These are phyloP conservation scores for Lamellibrachia columna DNA, from an alignment of 2,888 invertebrate species.

Conservation along the genomic window DNA sequence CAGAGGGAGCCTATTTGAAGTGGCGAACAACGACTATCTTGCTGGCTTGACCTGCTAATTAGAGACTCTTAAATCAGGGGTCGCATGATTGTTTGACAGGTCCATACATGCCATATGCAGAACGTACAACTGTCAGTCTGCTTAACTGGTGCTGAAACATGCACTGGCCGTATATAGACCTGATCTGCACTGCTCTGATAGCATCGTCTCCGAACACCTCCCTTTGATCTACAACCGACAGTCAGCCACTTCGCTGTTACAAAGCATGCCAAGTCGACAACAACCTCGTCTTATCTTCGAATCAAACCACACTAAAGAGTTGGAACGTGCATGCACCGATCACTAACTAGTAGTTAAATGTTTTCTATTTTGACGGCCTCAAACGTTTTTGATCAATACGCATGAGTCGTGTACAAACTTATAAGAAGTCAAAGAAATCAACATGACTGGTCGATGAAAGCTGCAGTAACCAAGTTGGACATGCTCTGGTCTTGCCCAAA, in stretches of 20 bases:
- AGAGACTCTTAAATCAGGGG: neutral
- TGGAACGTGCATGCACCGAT: neutral
- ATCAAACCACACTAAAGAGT: slow-evolving; percentile 10
- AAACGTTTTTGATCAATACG: neutral
- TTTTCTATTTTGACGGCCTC: neutral
- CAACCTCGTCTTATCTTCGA: neutral
- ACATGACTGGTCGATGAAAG: neutral
- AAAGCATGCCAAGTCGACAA: neutral
- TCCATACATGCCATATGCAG: neutral
- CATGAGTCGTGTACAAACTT: neutral
- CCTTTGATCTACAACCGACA: neutral
- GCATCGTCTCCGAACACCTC: neutral
- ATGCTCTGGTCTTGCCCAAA: neutral
- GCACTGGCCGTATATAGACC: neutral
- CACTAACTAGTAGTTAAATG: slow-evolving; percentile 1
- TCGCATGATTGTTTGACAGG: neutral
- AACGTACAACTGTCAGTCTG: neutral
- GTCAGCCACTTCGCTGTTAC: neutral
- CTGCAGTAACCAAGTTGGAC: neutral
- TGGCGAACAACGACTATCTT: neutral
- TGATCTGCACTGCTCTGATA: neutral
- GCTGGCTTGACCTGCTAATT: neutral
- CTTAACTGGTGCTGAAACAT: neutral
- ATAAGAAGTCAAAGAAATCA: neutral
- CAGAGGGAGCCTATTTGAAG: neutral